Evolutionary conservation across 1,140 invertebrate genomes (phyloP).

Genomic region (Vanessa tameamea): DNA sequence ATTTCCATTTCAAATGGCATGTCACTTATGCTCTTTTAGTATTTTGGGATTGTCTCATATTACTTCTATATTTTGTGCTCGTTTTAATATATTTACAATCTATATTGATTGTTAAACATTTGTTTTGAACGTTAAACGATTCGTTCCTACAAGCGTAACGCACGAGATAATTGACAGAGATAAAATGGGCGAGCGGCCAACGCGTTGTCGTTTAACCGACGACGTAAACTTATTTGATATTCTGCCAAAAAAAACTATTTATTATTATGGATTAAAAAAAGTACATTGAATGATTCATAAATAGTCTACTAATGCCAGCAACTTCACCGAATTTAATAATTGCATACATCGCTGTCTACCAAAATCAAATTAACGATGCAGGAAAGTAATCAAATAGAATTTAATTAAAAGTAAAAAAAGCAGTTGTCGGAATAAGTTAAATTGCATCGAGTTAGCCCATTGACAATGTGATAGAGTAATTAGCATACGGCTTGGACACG

Average conservation of each 20-base stretch:
- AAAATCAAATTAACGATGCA: too few relatives aligned
- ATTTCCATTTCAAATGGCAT: too few relatives aligned
- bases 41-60: too few relatives aligned
- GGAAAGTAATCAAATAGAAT: slow-evolving; percentile 26
- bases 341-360: neutral
- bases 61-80: too few relatives aligned
- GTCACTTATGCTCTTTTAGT: too few relatives aligned
- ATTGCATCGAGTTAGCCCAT: slow-evolving; percentile 23
- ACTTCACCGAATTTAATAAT: neutral
- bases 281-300: neutral
- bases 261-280: neutral
- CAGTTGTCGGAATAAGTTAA: slow-evolving; percentile 33
- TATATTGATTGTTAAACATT: slow-evolving; percentile 31
- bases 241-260: slow-evolving; percentile 25
- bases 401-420: slow-evolving; percentile 34
- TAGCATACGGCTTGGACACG: neutral
- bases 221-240: slow-evolving; percentile 20
- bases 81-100: neutral
- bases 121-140: slow-evolving; percentile 22
- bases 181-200: slow-evolving; percentile 28
- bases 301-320: neutral
- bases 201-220: slow-evolving; percentile 16
- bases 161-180: slow-evolving; percentile 36
- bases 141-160: slow-evolving; percentile 14
- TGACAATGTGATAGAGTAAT: slow-evolving; percentile 16